These are phyloP conservation scores for Sphinx pinastri DNA, from an alignment of 2,888 invertebrate species.

Conservation along the genomic window DNA sequence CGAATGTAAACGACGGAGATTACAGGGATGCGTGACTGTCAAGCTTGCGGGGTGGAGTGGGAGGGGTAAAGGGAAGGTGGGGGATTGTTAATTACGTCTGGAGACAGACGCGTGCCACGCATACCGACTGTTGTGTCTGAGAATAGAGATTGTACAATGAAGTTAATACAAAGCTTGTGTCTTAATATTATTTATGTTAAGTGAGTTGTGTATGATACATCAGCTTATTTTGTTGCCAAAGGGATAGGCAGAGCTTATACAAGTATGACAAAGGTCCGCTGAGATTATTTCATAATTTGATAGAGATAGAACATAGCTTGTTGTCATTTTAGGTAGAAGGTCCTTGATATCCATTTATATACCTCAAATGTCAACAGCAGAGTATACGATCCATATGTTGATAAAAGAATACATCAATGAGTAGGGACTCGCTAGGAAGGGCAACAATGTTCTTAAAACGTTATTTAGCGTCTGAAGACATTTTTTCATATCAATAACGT, in stretches of 20 bases:
- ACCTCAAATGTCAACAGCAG: too few species aligned
- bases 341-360: neutral
- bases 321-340: neutral
- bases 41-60: neutral
- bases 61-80: neutral
- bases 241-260: too few species aligned
- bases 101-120: slow-evolving; percentile 15
- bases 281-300: neutral
- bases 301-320: neutral
- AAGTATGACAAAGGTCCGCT: neutral
- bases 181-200: neutral
- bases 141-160: neutral
- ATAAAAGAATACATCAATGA: too few species aligned
- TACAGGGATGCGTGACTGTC: neutral
- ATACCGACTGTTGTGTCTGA: neutral
- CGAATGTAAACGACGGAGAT: slow-evolving; percentile 20
- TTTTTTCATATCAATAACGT: too few species aligned
- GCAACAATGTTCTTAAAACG: too few species aligned
- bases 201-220: too few species aligned
- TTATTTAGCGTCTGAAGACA: too few species aligned
- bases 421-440: too few species aligned
- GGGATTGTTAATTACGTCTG: slow-evolving; percentile 9
- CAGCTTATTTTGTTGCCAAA: too few species aligned
- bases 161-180: neutral
- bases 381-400: too few species aligned